Evolutionary conservation across 2,888 invertebrate species (phyloP).

Genomic region (Nomada fabriciana): DNA sequence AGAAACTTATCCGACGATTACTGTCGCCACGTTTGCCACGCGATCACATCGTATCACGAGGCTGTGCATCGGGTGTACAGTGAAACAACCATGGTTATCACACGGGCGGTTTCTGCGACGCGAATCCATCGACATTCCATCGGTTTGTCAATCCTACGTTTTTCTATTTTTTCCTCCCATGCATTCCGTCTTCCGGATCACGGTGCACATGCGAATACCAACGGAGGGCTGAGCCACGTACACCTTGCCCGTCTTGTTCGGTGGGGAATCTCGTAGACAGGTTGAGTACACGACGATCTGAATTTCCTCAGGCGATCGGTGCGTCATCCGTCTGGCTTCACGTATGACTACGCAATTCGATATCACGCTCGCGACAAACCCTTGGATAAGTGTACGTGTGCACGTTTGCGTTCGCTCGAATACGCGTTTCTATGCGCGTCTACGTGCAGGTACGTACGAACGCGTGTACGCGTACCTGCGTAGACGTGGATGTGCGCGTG

Average conservation of each 20-base stretch:
- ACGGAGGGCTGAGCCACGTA: conserved; percentile 2
- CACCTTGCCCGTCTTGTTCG: conserved; percentile 29
- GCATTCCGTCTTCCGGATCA: conserved; percentile 41
- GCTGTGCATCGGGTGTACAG: conserved; percentile 30
- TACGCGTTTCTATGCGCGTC: no score
- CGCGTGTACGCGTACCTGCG: background rate
- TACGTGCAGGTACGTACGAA: conserved; percentile 5
- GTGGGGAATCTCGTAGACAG: conserved; percentile 66
- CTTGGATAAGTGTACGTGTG: conserved; percentile 11
- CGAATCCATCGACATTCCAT: conserved; percentile 50
- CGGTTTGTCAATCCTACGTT: conserved; percentile 27
- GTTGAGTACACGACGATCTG: conserved; percentile 69
- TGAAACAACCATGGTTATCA: conserved; percentile 64
- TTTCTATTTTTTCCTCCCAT: conserved; percentile 24
- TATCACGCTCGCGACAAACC: conserved; percentile 72
- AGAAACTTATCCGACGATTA: conserved; percentile 61
- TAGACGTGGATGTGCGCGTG: background rate
- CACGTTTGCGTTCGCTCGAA: no score
- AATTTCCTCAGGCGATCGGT: conserved; percentile 77
- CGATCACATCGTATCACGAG: conserved; percentile 53
- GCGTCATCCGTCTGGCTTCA: conserved; percentile 77
- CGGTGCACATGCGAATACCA: conserved; percentile 52
- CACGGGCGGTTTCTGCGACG: conserved; percentile 65
- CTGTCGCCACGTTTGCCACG: conserved; percentile 57
- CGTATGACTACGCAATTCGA: conserved; percentile 82